These are phyloP conservation scores for Nemotelus nigrinus DNA, from an alignment of 2,888 invertebrate species.

Conservation along the genomic window DNA sequence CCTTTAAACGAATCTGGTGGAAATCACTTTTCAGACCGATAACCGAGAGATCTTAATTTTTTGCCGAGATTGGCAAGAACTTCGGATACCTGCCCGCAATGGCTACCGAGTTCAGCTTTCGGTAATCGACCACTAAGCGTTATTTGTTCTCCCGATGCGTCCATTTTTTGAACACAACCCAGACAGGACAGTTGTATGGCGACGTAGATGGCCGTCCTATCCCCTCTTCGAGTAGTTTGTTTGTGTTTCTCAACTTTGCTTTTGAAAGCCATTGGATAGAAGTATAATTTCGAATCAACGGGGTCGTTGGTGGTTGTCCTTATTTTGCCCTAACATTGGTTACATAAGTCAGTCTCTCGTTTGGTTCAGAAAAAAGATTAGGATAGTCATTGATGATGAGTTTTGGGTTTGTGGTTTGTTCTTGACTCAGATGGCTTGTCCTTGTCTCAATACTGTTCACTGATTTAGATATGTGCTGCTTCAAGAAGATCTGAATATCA, in stretches of 20 bases:
- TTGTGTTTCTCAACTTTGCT: conserved; percentile 15
- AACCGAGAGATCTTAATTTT: conserved; percentile 7
- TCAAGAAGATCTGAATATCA: too few species aligned
- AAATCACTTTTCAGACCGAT: conserved; percentile 14
- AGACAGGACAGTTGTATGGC: conserved; percentile 21
- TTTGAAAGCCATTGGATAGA: conserved; percentile 13
- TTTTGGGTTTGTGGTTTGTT: too few species aligned
- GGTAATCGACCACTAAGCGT: conserved; percentile 25
- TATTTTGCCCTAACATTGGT: conserved; percentile 5
- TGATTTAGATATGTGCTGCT: too few species aligned
- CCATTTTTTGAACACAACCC: conserved; percentile 29
- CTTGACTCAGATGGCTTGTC: too few species aligned
- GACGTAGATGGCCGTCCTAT: conserved; percentile 24
- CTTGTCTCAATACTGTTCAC: too few species aligned
- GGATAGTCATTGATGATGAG: too few species aligned
- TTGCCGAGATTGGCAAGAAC: conserved; percentile 23
- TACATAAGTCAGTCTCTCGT: too few species aligned
- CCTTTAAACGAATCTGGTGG: conserved; percentile 21
- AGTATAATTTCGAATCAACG: conserved; percentile 19
- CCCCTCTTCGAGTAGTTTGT: background rate
- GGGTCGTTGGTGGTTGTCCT: conserved; percentile 15
- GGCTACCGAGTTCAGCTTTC: conserved; percentile 31
- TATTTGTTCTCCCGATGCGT: conserved; percentile 35
- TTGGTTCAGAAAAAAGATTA: too few species aligned
- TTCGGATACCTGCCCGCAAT: conserved; percentile 30